phyloP scores from a whole-genome alignment of 2,113 vertebrate genomes.

The Hyaena hyaena region DNA sequence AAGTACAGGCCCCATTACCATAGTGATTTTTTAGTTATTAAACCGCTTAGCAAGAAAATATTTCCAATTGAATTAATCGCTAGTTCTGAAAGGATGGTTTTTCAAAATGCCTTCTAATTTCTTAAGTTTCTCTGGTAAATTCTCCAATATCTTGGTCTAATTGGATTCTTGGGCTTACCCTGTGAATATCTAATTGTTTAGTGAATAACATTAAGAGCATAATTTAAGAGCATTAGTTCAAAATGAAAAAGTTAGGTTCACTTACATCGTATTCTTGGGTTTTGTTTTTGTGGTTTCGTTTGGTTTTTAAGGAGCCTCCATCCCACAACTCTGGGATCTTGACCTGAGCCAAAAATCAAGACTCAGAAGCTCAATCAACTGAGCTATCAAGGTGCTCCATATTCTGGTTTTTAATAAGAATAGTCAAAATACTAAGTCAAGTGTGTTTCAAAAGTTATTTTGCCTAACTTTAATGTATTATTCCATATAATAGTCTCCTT shows the following conservation, averaged over 20 bases:
- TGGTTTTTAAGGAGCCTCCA: no score
- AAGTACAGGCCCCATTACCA: background rate
- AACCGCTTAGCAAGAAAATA: background rate
- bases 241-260: background rate
- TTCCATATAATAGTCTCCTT: background rate
- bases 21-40: background rate
- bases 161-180: slow-evolving; percentile 11
- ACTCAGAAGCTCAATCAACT: no score
- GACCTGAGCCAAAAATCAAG: no score
- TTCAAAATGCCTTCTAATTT: slow-evolving; percentile 15
- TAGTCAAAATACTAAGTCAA: slow-evolving; percentile 8
- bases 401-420: background rate
- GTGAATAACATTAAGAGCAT: background rate
- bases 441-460: slow-evolving; percentile 4
- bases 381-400: no score
- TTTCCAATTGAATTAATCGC: slow-evolving; percentile 31
- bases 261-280: background rate
- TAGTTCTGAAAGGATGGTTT: slow-evolving; percentile 35
- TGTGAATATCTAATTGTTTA: background rate
- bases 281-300: no score
- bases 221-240: slow-evolving; percentile 20
- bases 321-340: no score
- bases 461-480: background rate
- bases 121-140: background rate
- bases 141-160: background rate